Conservation (phyloP, 1,140 invertebrate species). For the Arctopsyche grandis region DNA sequence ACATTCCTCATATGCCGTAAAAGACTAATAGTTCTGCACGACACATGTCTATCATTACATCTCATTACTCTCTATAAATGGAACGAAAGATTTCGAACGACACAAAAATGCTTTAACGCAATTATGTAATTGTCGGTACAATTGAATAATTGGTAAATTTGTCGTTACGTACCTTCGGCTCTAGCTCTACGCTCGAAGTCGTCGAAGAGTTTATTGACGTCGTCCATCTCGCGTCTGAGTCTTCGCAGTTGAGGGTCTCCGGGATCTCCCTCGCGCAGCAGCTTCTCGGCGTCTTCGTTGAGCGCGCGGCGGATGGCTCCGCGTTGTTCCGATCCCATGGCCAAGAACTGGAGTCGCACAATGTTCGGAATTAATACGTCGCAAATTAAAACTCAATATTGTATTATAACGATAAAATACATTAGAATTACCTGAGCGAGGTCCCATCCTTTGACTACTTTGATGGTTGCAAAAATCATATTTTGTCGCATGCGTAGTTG, state of each 20-base stretch:
- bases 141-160: conserved; percentile 24
- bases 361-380: conserved; percentile 4
- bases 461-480: conserved; percentile 98
- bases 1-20: no score
- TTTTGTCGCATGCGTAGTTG: conserved; percentile 93
- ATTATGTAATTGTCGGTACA: conserved; percentile 22
- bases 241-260: conserved; percentile 91
- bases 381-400: not conserved
- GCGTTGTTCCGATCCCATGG: conserved; percentile 94
- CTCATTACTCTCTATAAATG: no score
- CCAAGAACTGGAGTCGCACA: conserved; percentile 78
- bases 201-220: conserved; percentile 95
- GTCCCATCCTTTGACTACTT: conserved; percentile 96
- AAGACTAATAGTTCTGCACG: no score
- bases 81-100: no score
- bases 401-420: not conserved
- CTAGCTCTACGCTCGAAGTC: conserved; percentile 89
- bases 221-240: conserved; percentile 90
- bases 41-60: no score
- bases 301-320: conserved; percentile 94
- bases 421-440: conserved; percentile 73
- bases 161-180: conserved; percentile 72
- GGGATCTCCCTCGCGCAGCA: conserved; percentile 92
- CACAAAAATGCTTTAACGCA: not conserved
- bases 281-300: conserved; percentile 96